Evolutionary conservation across 1,140 invertebrate genomes (phyloP).

Genomic region (Bombus consobrinus): DNA sequence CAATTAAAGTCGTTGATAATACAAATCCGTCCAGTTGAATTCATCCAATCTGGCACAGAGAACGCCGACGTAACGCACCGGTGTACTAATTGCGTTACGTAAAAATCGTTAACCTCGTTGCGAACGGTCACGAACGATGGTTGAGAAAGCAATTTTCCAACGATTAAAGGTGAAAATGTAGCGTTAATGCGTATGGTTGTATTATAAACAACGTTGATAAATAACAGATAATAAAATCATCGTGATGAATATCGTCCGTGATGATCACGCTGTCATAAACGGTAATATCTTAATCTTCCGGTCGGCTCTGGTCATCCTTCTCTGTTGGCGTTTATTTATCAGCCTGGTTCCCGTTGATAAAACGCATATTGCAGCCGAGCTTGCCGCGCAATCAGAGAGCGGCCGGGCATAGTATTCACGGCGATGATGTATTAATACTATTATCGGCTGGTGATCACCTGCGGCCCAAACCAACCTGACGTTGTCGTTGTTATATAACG

Average conservation of each 20-base stretch:
- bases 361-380: slow-evolving; percentile 62
- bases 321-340: slow-evolving; percentile 52
- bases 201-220: slow-evolving; percentile 1
- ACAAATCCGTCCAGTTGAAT: slow-evolving; percentile 29
- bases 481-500: slow-evolving; percentile 62
- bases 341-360: slow-evolving; percentile 60
- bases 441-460: slow-evolving; percentile 74
- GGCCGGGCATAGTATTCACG: slow-evolving; percentile 59
- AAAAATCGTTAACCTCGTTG: slow-evolving; percentile 28
- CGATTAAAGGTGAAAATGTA: not conserved
- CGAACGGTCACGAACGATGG: too few species aligned
- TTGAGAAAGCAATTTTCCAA: not conserved
- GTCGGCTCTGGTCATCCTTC: slow-evolving; percentile 4
- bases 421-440: slow-evolving; percentile 76
- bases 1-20: slow-evolving; percentile 49
- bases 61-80: too few species aligned
- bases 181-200: too few species aligned
- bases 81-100: slow-evolving; percentile 34
- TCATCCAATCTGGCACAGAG: not conserved
- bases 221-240: slow-evolving; percentile 5
- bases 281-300: slow-evolving; percentile 52
- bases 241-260: not conserved
- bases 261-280: slow-evolving; percentile 1
- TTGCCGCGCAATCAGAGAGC: slow-evolving; percentile 70
- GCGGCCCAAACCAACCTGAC: slow-evolving; percentile 56